Evolutionary conservation across 2,797 vertebrate species (phyloP).

Genomic region (Pterois miles): DNA sequence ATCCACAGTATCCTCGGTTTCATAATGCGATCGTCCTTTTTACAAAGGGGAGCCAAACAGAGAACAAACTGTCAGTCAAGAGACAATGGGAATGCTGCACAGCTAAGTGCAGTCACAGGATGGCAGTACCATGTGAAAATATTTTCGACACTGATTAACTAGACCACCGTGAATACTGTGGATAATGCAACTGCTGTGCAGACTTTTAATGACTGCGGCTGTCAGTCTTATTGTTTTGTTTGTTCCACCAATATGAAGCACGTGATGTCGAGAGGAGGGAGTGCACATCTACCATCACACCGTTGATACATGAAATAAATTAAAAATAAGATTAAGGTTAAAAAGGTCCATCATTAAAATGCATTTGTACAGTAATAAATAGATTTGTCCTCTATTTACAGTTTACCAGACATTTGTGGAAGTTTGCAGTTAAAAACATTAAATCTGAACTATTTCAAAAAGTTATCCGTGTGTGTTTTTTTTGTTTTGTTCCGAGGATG

Average conservation of each 20-base stretch:
- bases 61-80: neutral
- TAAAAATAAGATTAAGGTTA: slow-evolving; percentile 59
- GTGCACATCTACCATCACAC: slow-evolving; percentile 31
- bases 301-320: slow-evolving; percentile 64
- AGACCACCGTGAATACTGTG: slow-evolving; percentile 29
- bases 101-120: slow-evolving; percentile 13
- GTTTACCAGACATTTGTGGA: slow-evolving; percentile 60
- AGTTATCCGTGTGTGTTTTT: slow-evolving; percentile 28
- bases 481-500: slow-evolving; percentile 54
- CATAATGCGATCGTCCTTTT: slow-evolving; percentile 29
- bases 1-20: slow-evolving; percentile 35
- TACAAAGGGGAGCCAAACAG: slow-evolving; percentile 42
- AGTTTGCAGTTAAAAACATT: slow-evolving; percentile 73
- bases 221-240: slow-evolving; percentile 7
- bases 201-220: neutral
- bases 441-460: slow-evolving; percentile 50
- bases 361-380: slow-evolving; percentile 81
- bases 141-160: slow-evolving; percentile 6
- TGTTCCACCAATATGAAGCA: slow-evolving; percentile 11
- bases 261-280: slow-evolving; percentile 21
- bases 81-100: neutral
- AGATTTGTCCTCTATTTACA: slow-evolving; percentile 75
- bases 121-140: slow-evolving; percentile 44
- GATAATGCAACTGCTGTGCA: slow-evolving; percentile 9
- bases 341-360: slow-evolving; percentile 63